These are phyloP conservation scores for Cremastinae sp. DNA, from an alignment of 2,888 invertebrate species.

Conservation along the genomic window DNA sequence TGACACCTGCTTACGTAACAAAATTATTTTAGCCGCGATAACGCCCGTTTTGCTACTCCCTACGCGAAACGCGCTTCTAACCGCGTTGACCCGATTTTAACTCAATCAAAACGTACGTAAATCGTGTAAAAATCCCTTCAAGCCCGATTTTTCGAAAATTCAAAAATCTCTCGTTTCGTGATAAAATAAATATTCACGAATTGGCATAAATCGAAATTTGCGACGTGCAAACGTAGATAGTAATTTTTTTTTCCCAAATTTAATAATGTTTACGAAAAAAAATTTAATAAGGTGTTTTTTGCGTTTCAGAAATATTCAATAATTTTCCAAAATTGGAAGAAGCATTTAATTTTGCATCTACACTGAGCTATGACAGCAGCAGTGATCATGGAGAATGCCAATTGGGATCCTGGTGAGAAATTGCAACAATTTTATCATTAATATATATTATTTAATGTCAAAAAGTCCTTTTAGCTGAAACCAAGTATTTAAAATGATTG, in stretches of 20 bases:
- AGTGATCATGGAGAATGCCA: conserved; percentile 84
- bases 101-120: not conserved
- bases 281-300: not conserved
- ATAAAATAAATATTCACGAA: too few relatives aligned
- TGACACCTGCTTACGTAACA: conserved; percentile 78
- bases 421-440: conserved; percentile 1
- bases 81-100: conserved; percentile 61
- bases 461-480: not conserved
- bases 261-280: not conserved
- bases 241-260: not conserved
- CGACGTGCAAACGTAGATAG: not conserved
- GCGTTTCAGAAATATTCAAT: conserved; percentile 34
- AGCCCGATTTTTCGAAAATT: too few relatives aligned
- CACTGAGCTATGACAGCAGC: conserved; percentile 83
- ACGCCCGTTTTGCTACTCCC: conserved; percentile 44
- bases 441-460: not conserved
- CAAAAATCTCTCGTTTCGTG: too few relatives aligned
- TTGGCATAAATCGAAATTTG: too few relatives aligned
- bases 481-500: too few relatives aligned
- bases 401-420: conserved; percentile 83
- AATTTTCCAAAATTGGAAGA: conserved; percentile 21
- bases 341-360: conserved; percentile 41
- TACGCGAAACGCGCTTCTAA: conserved; percentile 13
- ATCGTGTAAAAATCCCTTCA: too few relatives aligned
- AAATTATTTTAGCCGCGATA: conserved; percentile 72